Evolutionary conservation across 1,140 invertebrate genomes (phyloP), one percentile per base, ranked within the genome.

Genomic region (Neodiprion lecontei): DNA sequence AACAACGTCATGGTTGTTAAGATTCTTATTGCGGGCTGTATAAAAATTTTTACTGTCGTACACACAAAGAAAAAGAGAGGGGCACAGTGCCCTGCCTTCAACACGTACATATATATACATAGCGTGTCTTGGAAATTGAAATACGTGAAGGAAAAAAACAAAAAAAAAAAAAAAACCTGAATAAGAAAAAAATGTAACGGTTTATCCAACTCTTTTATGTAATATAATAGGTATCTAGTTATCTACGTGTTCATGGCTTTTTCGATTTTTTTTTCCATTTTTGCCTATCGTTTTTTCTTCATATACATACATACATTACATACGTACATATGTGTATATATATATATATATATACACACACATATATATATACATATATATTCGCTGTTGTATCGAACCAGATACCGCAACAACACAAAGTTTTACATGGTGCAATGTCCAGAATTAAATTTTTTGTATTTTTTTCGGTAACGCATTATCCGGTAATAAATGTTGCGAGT

Each of bases 191-290:
- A 61, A 61, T 61, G 53, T 61, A 61, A 61, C 53, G 53, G 53
- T 61, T 61, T 61, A 61, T 61, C n/a, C 53, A 61, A 61, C 53
- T 61, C 53, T 61, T 61, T 17, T 61, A 17, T 61, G 53, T 61
- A 61, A 61, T 61, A 17, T 61, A 61, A 61, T 61, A 61, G 11
- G 11, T 61, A 61, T 4, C 53, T 69, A 23, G 67, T 69, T 47
- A 23, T 21, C 40, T 12, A 69, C 67, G 21, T 65, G 61, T 65
- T 5, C 1, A 14, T 17, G 17, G 61, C 17, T 65, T 65, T 61
- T 65, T 17, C 61, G 12, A 14, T 14, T 65, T 65, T 7, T 65
- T 14, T 65, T 65, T 65, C 7, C 17, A 3, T 65, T 65, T 65
- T 65, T 14, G 12, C 17, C 7, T 3, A 14, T 65, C 17, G 1